Base-by-base conservation (phyloP, 1,140 invertebrate genomes). In the Cherax quadricarinatus region DNA sequence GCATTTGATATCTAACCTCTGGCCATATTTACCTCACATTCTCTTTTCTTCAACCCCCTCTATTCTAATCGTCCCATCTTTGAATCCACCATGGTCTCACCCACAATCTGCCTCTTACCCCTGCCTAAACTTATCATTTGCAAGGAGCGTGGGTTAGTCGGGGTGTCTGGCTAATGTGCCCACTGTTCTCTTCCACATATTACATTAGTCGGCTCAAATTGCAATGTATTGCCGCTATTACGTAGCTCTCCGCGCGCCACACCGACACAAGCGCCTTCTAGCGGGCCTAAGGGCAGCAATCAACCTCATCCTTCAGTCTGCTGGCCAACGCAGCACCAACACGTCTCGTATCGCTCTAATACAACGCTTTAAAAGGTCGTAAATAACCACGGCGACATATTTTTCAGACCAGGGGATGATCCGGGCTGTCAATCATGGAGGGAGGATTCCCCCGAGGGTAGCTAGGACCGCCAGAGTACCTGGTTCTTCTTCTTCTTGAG, bases 61-160 rank as follows among this genome's bases (percentile, higher is more conserved):
- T 41, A 41, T 41, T 41, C 30, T 41, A 41, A 41, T 41, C 30
- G 30, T 41, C 30, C 30, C 30, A 41, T 41, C 30, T 41, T 41
- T 41, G 30, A 41, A 41, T 41, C 30, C 30, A 41, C 0, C 30
- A 41, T 41, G 30, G 30, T 2, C 30, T 41, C 30, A 41, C 30
- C 30, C 30, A 41, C 30, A 41, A 41, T 41, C 30, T 41, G 30
- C 30, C 30, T 51, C 78, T 16, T 18, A 16, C 12, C 78, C 24
- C 24, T 30, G 4, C n/a, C 78, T 53, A 21, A 81, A 81, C 79
- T 81, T 81, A 81, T 81, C 79, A 81, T 81, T 81, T 81, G 10
- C 79, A 81, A 81, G 79, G 79, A 81, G 79, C 51, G 14, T 81
- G 6, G 48, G 79, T 81, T 81, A 53, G 79, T 4, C 12, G 48